Base-by-base conservation (phyloP, 2,888 invertebrate species). In the Tipula vernalis region DNA sequence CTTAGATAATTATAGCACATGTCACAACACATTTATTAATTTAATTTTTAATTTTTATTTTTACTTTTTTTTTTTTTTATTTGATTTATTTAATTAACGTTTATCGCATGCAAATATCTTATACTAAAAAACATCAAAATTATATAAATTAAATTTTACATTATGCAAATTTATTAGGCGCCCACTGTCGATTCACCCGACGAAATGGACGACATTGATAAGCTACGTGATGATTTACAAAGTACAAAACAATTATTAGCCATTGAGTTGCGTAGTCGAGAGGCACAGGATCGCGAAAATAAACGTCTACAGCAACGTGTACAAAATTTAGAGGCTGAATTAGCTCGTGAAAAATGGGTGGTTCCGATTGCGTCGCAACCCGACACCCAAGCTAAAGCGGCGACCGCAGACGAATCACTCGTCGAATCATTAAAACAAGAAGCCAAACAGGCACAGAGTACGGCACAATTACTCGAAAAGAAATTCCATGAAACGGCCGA, bases 161-260 rank as follows among this genome's bases (percentile, higher is more conserved):
- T 83, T 83, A 18, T 57, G 51, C 51, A 57, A 57, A 57, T 57
- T 57, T 57, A 57, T 86, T 86, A 87, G 86, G 87, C 88, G 87
- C 87, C 88, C 71, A 87, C 88, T 57, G 90, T 93, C n/a, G 94
- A 94, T 89, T 94, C 94, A 89, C 94, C 94, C 87, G 97, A 97
- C 90, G 97, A 97, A 90, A 94, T 97, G 93, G 97, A 98, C 89
- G 98, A 98, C 89, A 97, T 98, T 89, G 98, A 98, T 89, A 96
- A 96, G 90, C 95, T 97, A 18, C 94, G 97, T 89, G 98, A 98
- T 90, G 98, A 98, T 90, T 93, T 98, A 57, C 97, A 98, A 90
- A 97, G 97, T 87, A 97, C 97, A 6, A 98, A 98, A 91, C 97
- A 98, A 92, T 95, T 98, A 93, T 92, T 98, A 88, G 97, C 97